Evolutionary conservation across 1,140 invertebrate genomes (phyloP).

Genomic region (Euwallacea fornicatus): DNA sequence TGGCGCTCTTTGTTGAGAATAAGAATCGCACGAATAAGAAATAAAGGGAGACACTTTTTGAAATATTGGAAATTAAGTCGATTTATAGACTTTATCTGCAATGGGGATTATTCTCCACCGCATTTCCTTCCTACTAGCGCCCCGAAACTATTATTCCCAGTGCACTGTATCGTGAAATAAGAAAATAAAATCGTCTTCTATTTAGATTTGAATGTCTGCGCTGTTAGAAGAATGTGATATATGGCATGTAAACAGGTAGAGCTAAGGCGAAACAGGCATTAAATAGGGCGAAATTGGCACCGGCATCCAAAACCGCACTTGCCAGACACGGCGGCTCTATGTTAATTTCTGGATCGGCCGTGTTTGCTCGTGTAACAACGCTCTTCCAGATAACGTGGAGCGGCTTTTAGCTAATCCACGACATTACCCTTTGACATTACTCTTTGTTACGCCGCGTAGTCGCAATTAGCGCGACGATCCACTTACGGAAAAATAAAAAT

Average conservation of each 20-base stretch:
- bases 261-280: background rate
- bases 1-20: conserved; percentile 22
- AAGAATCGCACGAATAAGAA: conserved; percentile 29
- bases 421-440: conserved; percentile 32
- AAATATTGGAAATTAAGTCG: conserved; percentile 38
- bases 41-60: conserved; percentile 34
- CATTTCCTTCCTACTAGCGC: conserved; percentile 12
- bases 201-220: conserved; percentile 7
- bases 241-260: conserved; percentile 14
- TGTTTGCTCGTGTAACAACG: conserved; percentile 23
- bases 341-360: conserved; percentile 28
- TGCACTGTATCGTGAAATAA: conserved; percentile 25
- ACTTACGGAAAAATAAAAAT: conserved; percentile 19
- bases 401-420: conserved; percentile 32
- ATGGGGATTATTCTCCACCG: conserved; percentile 29
- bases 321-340: conserved; percentile 28
- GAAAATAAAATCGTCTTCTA: conserved; percentile 15
- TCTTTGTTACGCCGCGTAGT: conserved; percentile 25
- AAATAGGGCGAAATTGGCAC: conserved; percentile 22
- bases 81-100: conserved; percentile 37
- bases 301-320: conserved; percentile 26
- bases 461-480: conserved; percentile 22
- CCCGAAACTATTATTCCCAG: conserved; percentile 17
- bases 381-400: conserved; percentile 26
- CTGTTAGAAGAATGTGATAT: background rate